These are phyloP conservation scores for Sphinx pinastri DNA, from an alignment of 2,888 invertebrate species.

Conservation along the genomic window DNA sequence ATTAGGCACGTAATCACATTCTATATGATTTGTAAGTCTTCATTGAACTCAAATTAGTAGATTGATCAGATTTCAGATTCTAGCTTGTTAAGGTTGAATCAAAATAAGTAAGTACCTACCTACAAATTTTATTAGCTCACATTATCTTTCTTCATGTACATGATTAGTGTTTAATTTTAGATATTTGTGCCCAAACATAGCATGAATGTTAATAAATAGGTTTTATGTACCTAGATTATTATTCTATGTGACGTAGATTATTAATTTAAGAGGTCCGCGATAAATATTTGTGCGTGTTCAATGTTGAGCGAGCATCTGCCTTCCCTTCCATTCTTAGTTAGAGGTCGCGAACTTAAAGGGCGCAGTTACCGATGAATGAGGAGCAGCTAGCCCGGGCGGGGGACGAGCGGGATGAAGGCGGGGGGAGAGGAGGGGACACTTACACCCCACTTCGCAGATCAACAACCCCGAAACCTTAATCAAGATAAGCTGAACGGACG, in stretches of 20 bases:
- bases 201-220: neutral
- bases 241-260: neutral
- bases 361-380: slow-evolving; percentile 69
- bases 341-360: slow-evolving; percentile 75
- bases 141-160: neutral
- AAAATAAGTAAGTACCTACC: neutral
- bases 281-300: slow-evolving; percentile 31
- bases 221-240: too few relatives aligned
- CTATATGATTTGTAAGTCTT: neutral
- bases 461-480: slow-evolving; percentile 77
- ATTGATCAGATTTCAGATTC: neutral
- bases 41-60: neutral
- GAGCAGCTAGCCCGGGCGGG: slow-evolving; percentile 59
- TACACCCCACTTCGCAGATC: slow-evolving; percentile 67
- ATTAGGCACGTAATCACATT: neutral
- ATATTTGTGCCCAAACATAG: too few relatives aligned
- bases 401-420: slow-evolving; percentile 37
- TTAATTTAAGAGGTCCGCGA: slow-evolving; percentile 2
- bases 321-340: slow-evolving; percentile 61
- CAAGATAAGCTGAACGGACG: slow-evolving; percentile 68
- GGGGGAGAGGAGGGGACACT: slow-evolving; percentile 38
- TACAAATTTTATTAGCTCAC: neutral
- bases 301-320: slow-evolving; percentile 60
- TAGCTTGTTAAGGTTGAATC: neutral
- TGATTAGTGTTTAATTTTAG: neutral